Conservation (phyloP, 2,888 invertebrate genomes). For the Platycheirus rosarum region DNA sequence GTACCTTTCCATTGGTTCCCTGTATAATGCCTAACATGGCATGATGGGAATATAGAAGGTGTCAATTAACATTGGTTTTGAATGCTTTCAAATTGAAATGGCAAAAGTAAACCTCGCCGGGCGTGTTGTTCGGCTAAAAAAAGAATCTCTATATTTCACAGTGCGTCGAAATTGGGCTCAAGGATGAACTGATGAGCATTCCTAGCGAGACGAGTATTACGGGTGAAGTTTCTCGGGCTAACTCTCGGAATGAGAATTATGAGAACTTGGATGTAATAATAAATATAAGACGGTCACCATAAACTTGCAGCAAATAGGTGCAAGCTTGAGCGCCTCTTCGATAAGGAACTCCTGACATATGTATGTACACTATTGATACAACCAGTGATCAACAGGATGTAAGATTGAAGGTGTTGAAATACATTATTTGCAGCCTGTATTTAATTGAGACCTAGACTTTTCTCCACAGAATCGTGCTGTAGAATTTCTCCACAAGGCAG, state of each 20-base stretch:
- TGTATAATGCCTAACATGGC: no score
- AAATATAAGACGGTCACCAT: conserved; percentile 88
- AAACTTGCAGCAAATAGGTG: conserved; percentile 92
- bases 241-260: conserved; percentile 92
- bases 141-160: no score
- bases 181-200: no score
- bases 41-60: no score
- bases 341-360: conserved; percentile 92
- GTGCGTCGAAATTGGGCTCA: no score
- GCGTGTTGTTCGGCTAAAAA: no score
- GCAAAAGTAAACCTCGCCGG: no score
- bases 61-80: no score
- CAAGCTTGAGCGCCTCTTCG: conserved; percentile 87
- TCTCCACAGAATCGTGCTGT: conserved; percentile 86
- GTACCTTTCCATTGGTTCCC: no score
- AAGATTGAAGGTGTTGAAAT: conserved; percentile 86
- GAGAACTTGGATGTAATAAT: conserved; percentile 90
- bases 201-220: no score
- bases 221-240: no score
- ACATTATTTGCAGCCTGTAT: conserved; percentile 89
- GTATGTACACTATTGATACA: conserved; percentile 91
- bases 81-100: no score
- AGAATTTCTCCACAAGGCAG: conserved; percentile 95
- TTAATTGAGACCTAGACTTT: conserved; percentile 89
- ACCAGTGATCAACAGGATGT: conserved; percentile 87